Evolutionary conservation across 2,888 invertebrate genomes (phyloP).

Genomic region (Plagiodera versicolora): DNA sequence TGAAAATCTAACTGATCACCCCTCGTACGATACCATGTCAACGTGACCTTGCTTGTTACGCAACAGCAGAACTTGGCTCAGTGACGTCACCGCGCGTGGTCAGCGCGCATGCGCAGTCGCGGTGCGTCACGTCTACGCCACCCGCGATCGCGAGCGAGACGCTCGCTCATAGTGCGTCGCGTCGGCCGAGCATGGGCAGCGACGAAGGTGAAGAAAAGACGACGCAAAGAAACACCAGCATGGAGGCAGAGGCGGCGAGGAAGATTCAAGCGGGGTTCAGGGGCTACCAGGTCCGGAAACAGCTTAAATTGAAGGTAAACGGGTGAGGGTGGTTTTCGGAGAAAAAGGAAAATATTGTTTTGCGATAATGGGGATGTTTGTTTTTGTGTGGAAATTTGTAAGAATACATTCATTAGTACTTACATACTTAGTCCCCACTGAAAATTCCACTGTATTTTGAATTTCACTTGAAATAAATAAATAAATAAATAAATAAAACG

Average conservation of each 20-base stretch:
- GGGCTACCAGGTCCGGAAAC: constrained; percentile 63
- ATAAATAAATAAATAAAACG: no score
- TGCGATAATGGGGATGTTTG: no score
- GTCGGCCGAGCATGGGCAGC: constrained; percentile 35
- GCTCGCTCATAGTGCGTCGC: constrained; percentile 24
- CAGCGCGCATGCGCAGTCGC: constrained; percentile 6
- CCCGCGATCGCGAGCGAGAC: constrained; percentile 30
- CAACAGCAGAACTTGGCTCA: constrained; percentile 21
- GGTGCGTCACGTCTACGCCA: constrained; percentile 48
- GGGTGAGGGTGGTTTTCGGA: background rate
- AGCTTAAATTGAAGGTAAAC: constrained; percentile 52
- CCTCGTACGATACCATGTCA: constrained; percentile 2
- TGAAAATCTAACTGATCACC: background rate
- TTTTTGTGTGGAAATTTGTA: no score
- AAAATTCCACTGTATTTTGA: no score
- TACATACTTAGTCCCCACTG: no score
- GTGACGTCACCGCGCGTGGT: constrained; percentile 45
- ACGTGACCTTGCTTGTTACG: constrained; percentile 18
- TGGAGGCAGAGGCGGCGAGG: constrained; percentile 60
- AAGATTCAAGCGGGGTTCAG: constrained; percentile 72
- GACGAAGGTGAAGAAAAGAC: constrained; percentile 27
- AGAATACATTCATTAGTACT: no score
- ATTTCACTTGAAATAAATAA: no score
- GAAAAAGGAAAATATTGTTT: no score
- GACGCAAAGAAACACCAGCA: constrained; percentile 25